Percentiles rank a stretch among this genome's conserved stretches.
Conservation (phyloP, 2,888 invertebrate species). For the Dexiosoma caninum region DNA sequence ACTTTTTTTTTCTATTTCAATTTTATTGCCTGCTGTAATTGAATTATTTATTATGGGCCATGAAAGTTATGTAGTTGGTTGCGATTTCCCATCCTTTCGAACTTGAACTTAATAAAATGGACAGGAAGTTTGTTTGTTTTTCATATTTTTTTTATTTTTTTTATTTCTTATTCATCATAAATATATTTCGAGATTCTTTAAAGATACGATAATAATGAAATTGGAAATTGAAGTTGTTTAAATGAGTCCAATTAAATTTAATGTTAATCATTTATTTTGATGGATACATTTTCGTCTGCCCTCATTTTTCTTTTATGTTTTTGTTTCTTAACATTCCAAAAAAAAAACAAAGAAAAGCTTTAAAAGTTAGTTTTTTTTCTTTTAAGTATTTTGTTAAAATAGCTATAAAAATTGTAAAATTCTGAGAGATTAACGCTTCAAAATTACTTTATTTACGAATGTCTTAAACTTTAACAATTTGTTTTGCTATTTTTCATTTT, state of each 20-base stretch:
- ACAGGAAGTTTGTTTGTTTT: neutral
- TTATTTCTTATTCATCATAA: no score
- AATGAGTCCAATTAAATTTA: neutral
- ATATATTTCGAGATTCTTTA: no score
- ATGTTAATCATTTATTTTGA: neutral
- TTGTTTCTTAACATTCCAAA: neutral
- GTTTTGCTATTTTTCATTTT: no score
- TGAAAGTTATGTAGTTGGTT: neutral
- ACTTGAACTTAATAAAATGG: constrained; percentile 13
- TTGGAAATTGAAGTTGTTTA: no score
- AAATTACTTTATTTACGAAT: no score
- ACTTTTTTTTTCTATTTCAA: constrained; percentile 21
- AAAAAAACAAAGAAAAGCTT: no score
- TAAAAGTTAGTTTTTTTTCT: neutral
- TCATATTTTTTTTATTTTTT: no score
- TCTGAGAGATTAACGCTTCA: neutral
- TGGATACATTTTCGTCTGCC: neutral
- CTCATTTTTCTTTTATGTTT: neutral
- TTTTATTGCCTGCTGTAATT: constrained; percentile 12
- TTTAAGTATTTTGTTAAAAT: neutral
- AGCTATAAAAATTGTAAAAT: neutral
- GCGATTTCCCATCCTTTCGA: neutral
- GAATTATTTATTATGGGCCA: constrained; percentile 3
- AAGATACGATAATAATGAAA: no score
- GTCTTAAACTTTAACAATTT: neutral